Conservation (phyloP, 1,140 invertebrate genomes). For the Pseudomyrmex cubaensis region DNA sequence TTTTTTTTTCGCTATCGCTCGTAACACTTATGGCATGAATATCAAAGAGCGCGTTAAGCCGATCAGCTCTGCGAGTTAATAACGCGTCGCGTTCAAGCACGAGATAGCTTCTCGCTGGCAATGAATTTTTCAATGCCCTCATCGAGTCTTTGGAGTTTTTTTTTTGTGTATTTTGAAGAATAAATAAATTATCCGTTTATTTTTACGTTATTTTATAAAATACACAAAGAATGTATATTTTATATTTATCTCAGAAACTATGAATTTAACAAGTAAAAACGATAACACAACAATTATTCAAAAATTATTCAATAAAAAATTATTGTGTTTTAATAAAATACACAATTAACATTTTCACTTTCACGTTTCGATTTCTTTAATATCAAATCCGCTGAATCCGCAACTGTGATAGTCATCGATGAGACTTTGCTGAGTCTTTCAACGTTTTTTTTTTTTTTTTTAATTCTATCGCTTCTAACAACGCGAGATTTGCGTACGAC, state of each 20-base stretch:
- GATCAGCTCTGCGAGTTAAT: conserved; percentile 32
- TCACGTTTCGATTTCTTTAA: too few species aligned
- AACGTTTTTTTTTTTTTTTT: background rate
- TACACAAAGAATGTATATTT: background rate
- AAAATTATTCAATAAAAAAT: too few species aligned
- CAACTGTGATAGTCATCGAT: background rate
- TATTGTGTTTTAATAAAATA: too few species aligned
- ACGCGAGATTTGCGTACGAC: background rate
- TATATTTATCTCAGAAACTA: background rate
- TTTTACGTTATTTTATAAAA: background rate
- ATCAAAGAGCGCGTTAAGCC: conserved; percentile 38
- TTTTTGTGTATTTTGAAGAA: background rate
- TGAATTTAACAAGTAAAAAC: background rate
- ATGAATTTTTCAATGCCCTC: background rate
- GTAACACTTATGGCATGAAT: conserved; percentile 14
- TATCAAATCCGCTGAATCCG: background rate
- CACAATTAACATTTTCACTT: too few species aligned
- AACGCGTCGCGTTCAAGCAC: conserved; percentile 23
- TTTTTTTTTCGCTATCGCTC: background rate
- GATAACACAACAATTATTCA: background rate
- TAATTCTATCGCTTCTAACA: background rate
- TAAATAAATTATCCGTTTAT: conserved; percentile 3
- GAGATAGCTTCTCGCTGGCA: background rate
- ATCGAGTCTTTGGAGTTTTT: background rate
- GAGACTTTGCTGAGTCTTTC: background rate